Percentiles rank a stretch among this genome's conserved stretches.
Conservation (phyloP, 2,113 vertebrate species). For the Tachycineta bicolor region DNA sequence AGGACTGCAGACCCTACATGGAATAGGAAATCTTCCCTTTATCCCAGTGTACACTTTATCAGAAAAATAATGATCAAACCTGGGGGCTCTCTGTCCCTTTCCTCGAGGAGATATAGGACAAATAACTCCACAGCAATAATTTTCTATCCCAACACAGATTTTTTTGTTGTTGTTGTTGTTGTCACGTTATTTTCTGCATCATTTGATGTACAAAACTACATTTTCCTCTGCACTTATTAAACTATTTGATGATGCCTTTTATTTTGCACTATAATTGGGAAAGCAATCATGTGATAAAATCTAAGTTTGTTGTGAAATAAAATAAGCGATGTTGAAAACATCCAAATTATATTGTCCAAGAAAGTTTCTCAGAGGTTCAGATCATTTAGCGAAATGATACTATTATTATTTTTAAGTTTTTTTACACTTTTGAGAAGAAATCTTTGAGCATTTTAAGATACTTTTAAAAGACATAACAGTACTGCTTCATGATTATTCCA, state of each 20-base stretch:
- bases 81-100: neutral
- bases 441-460: neutral
- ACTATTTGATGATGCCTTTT: slow-evolving; percentile 77
- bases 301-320: slow-evolving; percentile 70
- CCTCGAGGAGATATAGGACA: neutral
- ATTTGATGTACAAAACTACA: slow-evolving; percentile 75
- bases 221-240: slow-evolving; percentile 77
- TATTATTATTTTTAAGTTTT: slow-evolving; percentile 6
- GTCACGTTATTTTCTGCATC: slow-evolving; percentile 78
- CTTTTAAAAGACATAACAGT: neutral
- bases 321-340: slow-evolving; percentile 59
- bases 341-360: slow-evolving; percentile 53
- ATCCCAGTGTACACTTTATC: slow-evolving; percentile 22
- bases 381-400: neutral
- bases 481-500: neutral
- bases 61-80: slow-evolving; percentile 27
- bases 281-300: slow-evolving; percentile 76
- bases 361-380: slow-evolving; percentile 47
- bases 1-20: slow-evolving; percentile 11
- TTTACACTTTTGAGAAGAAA: neutral
- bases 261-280: slow-evolving; percentile 78
- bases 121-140: slow-evolving; percentile 22
- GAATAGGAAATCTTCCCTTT: slow-evolving; percentile 43
- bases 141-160: slow-evolving; percentile 6
- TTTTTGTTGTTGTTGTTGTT: neutral